phyloP scores from a whole-genome alignment of 2,797 vertebrate species.

The Pantherophis alleghaniensis region DNA sequence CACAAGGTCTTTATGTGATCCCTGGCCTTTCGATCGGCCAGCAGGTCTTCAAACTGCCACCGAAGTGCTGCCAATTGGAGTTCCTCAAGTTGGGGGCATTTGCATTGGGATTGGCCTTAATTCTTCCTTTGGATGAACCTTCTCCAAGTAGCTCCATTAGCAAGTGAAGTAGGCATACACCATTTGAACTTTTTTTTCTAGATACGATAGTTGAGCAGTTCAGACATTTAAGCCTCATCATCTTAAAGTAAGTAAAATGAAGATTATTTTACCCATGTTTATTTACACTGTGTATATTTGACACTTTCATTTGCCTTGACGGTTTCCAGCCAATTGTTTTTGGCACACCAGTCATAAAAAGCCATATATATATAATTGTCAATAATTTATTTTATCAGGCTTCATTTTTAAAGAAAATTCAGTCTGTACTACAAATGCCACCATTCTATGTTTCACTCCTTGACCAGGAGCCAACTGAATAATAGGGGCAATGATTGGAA shows the following conservation, averaged over 20 bases:
- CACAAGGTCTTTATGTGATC: too few species aligned
- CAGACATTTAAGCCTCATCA: not conserved
- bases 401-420: not conserved
- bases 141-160: not conserved
- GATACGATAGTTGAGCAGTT: not conserved
- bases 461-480: not conserved
- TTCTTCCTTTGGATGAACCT: not conserved
- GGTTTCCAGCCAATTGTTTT: not conserved
- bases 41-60: too few species aligned
- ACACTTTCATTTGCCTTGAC: not conserved
- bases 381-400: not conserved
- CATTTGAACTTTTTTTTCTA: not conserved
- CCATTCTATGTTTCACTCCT: not conserved
- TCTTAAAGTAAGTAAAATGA: not conserved
- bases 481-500: not conserved
- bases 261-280: not conserved
- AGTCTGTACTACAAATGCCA: not conserved
- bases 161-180: not conserved
- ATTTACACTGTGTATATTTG: not conserved
- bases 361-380: not conserved
- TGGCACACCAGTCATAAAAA: not conserved
- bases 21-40: too few species aligned
- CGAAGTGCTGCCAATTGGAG: too few species aligned
- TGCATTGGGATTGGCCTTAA: not conserved
- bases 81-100: too few species aligned